Evolutionary conservation across 2,797 vertebrate genomes (phyloP).

Genomic region (Phylloscopus collybita): DNA sequence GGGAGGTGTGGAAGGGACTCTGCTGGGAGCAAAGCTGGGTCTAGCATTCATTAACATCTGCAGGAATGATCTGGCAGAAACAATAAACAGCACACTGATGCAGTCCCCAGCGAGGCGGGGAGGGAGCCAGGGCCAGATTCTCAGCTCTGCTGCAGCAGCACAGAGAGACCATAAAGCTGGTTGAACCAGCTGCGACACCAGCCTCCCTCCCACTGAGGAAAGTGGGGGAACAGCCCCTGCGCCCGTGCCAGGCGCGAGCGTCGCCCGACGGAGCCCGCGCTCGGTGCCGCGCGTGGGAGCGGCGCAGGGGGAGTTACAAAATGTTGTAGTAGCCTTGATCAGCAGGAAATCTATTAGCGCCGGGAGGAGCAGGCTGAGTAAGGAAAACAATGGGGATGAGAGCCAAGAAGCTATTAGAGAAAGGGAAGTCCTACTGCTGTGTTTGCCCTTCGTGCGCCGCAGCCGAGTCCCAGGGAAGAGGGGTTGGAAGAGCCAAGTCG

Average conservation of each 20-base stretch:
- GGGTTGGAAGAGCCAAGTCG: background rate
- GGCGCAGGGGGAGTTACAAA: background rate
- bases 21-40: slow-evolving; percentile 61
- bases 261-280: fast-evolving
- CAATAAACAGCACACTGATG: slow-evolving; percentile 70
- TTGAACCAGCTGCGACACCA: background rate
- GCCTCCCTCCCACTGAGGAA: fast-evolving
- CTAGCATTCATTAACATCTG: slow-evolving; percentile 71
- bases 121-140: slow-evolving; percentile 55
- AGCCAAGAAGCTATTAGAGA: slow-evolving; percentile 51
- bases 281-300: fast-evolving
- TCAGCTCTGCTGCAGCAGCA: slow-evolving; percentile 51
- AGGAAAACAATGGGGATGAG: slow-evolving; percentile 33
- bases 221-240: background rate
- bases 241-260: fast-evolving
- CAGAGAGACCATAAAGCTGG: slow-evolving; percentile 33
- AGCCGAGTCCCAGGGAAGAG: slow-evolving; percentile 2
- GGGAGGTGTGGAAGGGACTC: slow-evolving; percentile 65
- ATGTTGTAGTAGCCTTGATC: slow-evolving; percentile 34
- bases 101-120: background rate
- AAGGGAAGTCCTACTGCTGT: slow-evolving; percentile 37
- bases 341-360: slow-evolving; percentile 46
- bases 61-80: slow-evolving; percentile 70
- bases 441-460: background rate
- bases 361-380: slow-evolving; percentile 27